These are phyloP conservation scores for Drosophila varians DNA, from an alignment of 1,140 invertebrate species.

Conservation along the genomic window DNA sequence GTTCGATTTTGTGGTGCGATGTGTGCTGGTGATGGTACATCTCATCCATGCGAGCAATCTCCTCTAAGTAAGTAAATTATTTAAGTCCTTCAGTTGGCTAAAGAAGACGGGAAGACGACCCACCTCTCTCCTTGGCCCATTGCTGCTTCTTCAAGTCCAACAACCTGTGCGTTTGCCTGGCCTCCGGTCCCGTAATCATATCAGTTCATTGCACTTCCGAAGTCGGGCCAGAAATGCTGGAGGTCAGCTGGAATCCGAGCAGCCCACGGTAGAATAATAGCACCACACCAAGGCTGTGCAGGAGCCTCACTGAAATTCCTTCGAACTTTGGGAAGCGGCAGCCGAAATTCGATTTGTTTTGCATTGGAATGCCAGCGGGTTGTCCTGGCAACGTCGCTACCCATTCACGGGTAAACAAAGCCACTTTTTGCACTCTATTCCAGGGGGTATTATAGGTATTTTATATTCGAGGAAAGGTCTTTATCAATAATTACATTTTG, in stretches of 20 bases:
- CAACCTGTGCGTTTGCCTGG: conserved; percentile 83
- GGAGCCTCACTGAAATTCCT: conserved; percentile 51
- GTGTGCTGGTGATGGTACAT: conserved; percentile 76
- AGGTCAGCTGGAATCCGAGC: conserved; percentile 40
- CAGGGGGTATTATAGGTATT: neutral
- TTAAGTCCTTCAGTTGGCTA: neutral
- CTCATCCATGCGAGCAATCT: conserved; percentile 86
- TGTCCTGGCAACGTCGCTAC: conserved; percentile 36
- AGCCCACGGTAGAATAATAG: conserved; percentile 7
- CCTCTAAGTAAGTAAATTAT: conserved; percentile 84
- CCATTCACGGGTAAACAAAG: conserved; percentile 49
- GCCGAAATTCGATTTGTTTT: conserved; percentile 51
- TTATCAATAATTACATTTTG: neutral
- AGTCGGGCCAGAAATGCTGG: conserved; percentile 18
- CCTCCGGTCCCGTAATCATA: conserved; percentile 81
- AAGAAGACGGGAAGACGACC: conserved; percentile 16
- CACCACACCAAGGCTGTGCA: conserved; percentile 41
- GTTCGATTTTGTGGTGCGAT: conserved; percentile 77
- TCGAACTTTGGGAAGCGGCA: conserved; percentile 19
- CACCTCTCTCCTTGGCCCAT: conserved; percentile 89
- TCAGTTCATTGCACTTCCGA: conserved; percentile 62
- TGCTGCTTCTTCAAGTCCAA: conserved; percentile 88
- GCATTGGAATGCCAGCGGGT: conserved; percentile 62
- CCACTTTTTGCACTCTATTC: neutral
- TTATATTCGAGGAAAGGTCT: neutral